Evolutionary conservation across 2,113 vertebrate genomes (phyloP), one percentile per base, ranked within the genome.

Genomic region (Tursiops truncatus): DNA sequence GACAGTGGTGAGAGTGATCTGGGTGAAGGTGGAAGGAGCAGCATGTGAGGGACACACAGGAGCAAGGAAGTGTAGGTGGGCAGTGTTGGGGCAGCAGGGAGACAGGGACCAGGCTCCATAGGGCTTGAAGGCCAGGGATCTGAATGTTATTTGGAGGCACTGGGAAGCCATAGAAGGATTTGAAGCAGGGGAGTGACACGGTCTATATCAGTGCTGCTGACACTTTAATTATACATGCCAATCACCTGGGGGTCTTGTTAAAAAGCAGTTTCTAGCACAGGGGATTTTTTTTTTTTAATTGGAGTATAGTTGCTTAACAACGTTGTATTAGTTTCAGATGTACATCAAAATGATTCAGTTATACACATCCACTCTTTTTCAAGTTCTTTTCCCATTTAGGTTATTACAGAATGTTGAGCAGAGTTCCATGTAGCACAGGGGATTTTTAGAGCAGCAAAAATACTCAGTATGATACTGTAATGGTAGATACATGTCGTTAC

Each of bases 391-490:
- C 26, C 28, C 44, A 50, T 18, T 20, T 76, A 76, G 73, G 44
- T 76, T 50, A 50, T 76, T 76, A 76, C 15, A 50, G 28, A 76
- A 50, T 33, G 47, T 33, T 76, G 73, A 76, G 73, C 73, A 76
- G 73, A 76, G 17, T 50, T 11, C 17, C 73, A 44, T 76, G 73
- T 92, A 50, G 81, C 68, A 44, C 26, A 73, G 50, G 82, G 83
- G 63, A 68, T 60, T 93, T 95, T 96, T 53, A 95, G 73, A 63
- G 96, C 91, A 87, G 73, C 44, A 50, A 87, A 88, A 93, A 83
- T 63, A 60, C 56, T 95, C 74, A 67, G 11, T 44, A 47, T 73
- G 74, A 77, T 73, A 33, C 67, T 65, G 17, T 71, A 67, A 79
- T 20, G 74, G 82, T 62, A 31, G 58, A 20, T 68, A 20, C 31